Percentiles rank a stretch among this genome's conserved stretches.
phyloP scores from a whole-genome alignment of 2,113 vertebrate genomes.

The Rhea pennata region DNA sequence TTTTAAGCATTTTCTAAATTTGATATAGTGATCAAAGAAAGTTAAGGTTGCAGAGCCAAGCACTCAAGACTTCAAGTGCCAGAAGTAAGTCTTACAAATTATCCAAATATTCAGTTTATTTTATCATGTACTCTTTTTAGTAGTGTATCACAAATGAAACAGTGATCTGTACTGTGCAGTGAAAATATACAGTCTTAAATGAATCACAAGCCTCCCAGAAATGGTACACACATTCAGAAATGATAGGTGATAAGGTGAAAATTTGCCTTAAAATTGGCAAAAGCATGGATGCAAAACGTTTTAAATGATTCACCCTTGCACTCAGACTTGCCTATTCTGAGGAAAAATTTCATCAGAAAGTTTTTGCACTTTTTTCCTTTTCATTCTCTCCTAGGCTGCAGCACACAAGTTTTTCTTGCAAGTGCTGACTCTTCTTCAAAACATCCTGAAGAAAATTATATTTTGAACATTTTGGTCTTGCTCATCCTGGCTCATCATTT shows the following conservation, averaged over 20 bases:
- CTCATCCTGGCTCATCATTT: neutral
- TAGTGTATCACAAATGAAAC: neutral
- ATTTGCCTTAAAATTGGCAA: neutral
- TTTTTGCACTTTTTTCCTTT: neutral
- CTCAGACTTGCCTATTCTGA: neutral
- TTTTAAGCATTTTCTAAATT: neutral
- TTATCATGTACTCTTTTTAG: neutral
- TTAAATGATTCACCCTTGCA: neutral
- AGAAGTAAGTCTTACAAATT: neutral
- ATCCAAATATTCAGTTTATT: neutral
- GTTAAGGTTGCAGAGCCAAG: neutral
- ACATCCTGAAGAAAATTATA: neutral
- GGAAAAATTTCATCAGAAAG: neutral
- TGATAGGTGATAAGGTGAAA: neutral
- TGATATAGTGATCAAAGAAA: neutral
- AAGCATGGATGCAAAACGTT: neutral
- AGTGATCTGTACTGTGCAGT: neutral
- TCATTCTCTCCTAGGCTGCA: neutral
- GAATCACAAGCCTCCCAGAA: neutral
- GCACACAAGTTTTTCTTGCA: neutral
- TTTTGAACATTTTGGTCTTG: neutral
- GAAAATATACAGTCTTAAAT: neutral
- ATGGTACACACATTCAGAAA: neutral
- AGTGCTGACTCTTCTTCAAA: neutral
- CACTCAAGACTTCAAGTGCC: neutral